Evolutionary conservation across 64 coral and sea anemone genomes (phyloP), one percentile per base, ranked within the genome.

Genomic region (Actinia tenebrosa): DNA sequence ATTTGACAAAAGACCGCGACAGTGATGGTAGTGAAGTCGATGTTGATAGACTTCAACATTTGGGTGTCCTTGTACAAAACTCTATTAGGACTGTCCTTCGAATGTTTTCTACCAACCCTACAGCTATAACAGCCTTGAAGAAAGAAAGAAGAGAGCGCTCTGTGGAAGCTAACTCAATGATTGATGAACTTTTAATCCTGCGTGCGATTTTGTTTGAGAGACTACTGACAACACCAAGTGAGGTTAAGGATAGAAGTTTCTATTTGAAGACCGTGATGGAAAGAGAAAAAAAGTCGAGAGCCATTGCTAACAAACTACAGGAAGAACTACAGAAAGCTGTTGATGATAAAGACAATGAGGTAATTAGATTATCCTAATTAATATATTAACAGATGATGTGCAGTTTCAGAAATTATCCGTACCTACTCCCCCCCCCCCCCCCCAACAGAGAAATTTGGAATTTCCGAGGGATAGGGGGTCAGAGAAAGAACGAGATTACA

Each of bases 301-400:
- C 88, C 44, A 80, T 87, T 88, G 93, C 93, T 46, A 86, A 84
- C 1, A 99, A 99, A 66, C 86, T 99, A 44, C 90, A 92, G 79
- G 91, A 64, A 52, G 93, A 99, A 79, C 66, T 99, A 69, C 88
- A 89, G 68, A 88, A 90, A 60, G 93, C 97, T 23, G 62, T 92
- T 50, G 91, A 94, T 87, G 92, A 98, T 86, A 98, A 91, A 91
- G 91, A 98, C 20, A 94, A 98, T 82, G 95, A 93, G 95, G 92
- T 94, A 91, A 85, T 30, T 68, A 80, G 27, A 5, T 66, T 66
- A 66, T 66, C 4, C 16, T 23, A n/a, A 25, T 66, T 25, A 64
- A 64, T 5, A 66, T 50, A 50, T 50, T 50, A 50, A 50, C 47
- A 50, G 47, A 50, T 50, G 7, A 50, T 8, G 7, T 50, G 3